phyloP scores from a whole-genome alignment of 1,140 invertebrate species.

The Neodiprion lecontei region DNA sequence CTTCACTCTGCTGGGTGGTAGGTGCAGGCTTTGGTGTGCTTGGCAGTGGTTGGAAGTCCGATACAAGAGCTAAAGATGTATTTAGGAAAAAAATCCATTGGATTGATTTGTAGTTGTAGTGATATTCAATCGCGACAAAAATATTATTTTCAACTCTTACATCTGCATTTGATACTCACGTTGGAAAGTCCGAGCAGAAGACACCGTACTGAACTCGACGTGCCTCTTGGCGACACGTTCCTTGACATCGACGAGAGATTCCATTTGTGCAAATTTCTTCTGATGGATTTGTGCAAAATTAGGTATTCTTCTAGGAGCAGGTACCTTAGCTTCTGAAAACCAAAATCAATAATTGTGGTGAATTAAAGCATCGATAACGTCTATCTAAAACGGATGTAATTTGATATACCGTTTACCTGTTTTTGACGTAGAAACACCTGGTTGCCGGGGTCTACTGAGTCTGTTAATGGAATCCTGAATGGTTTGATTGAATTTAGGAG shows the following conservation, averaged over 20 bases:
- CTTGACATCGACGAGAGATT: constrained; percentile 67
- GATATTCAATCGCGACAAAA: neutral
- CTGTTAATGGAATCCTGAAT: constrained; percentile 25
- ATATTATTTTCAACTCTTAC: neutral
- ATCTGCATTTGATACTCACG: neutral
- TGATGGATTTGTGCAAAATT: constrained; percentile 71
- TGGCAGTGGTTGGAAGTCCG: neutral
- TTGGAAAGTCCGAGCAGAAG: neutral
- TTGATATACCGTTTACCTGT: constrained; percentile 24
- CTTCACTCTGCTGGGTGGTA: neutral
- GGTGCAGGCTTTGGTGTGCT: neutral
- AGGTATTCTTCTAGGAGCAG: constrained; percentile 61
- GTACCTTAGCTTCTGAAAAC: constrained; percentile 36
- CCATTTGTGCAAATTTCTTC: constrained; percentile 69
- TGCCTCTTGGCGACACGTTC: constrained; percentile 59
- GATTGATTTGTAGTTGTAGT: constrained; percentile 20
- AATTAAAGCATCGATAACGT: neutral
- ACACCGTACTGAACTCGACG: constrained; percentile 27
- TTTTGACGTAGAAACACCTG: constrained; percentile 29
- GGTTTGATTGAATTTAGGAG: constrained; percentile 9
- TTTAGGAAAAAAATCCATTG: neutral
- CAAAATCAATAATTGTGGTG: neutral
- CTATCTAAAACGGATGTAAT: constrained; percentile 6
- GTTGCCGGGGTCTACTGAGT: constrained; percentile 33
- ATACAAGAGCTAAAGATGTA: neutral